Conservation (phyloP, 2,113 vertebrate genomes). For the Stomatorhinus ivindoensis region DNA sequence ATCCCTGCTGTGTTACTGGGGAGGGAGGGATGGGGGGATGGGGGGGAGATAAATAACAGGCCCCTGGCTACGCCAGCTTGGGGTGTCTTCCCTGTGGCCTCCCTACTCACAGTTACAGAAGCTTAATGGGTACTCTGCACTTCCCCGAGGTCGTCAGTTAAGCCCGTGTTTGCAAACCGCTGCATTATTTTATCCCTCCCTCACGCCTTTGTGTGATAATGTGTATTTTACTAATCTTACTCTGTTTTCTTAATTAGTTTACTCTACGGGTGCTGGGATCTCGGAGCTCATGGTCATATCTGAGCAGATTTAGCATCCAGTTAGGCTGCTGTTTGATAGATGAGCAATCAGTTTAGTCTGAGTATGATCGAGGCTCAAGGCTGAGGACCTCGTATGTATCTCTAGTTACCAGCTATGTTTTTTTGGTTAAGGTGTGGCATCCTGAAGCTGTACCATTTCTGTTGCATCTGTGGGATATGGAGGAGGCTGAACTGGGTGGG, state of each 20-base stretch:
- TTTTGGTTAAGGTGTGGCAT: background rate
- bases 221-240: slow-evolving; percentile 10
- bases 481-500: background rate
- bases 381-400: background rate
- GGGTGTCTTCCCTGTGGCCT: background rate
- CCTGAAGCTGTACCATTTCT: background rate
- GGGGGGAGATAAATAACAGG: background rate
- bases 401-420: background rate
- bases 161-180: background rate
- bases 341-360: background rate
- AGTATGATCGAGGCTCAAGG: background rate
- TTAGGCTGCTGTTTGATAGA: background rate
- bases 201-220: background rate
- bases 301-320: background rate
- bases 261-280: too few relatives aligned
- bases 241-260: slow-evolving; percentile 16
- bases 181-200: slow-evolving; percentile 8
- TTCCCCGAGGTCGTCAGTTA: slow-evolving; percentile 14
- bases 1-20: slow-evolving; percentile 21
- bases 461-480: background rate
- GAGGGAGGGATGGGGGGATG: background rate
- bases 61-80: background rate
- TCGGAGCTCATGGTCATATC: background rate
- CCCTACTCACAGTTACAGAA: background rate
- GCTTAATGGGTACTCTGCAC: slow-evolving; percentile 9